Evolutionary conservation across 2,113 vertebrate species (phyloP).

Genomic region (Dasyprocta punctata): DNA sequence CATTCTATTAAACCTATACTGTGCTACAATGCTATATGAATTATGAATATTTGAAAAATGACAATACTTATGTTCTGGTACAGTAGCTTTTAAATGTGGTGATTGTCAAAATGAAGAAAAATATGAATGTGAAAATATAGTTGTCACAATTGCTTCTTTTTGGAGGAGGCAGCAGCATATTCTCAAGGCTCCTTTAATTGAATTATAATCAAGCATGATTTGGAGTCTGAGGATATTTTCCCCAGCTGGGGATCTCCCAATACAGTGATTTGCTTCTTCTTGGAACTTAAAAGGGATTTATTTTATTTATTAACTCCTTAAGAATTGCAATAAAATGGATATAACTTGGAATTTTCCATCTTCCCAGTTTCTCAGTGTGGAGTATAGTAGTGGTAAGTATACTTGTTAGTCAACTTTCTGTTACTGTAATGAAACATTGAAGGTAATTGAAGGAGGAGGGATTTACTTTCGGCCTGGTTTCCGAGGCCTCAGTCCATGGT

Average conservation of each 20-base stretch:
- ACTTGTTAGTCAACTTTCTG: neutral
- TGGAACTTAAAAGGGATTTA: constrained; percentile 37
- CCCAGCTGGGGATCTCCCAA: neutral
- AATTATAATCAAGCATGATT: neutral
- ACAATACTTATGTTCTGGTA: constrained; percentile 19
- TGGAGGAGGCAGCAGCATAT: neutral
- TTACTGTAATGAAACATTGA: neutral
- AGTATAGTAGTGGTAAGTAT: neutral
- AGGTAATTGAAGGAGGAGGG: neutral
- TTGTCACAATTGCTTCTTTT: neutral
- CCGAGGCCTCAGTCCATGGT: neutral
- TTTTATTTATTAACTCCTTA: neutral
- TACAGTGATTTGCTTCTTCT: neutral
- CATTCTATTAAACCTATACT: neutral
- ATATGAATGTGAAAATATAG: neutral
- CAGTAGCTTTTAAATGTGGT: neutral
- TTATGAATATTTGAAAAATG: neutral
- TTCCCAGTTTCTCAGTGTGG: neutral
- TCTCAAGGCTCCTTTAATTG: neutral
- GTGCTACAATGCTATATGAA: neutral
- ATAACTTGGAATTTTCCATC: neutral
- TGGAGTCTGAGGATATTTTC: neutral
- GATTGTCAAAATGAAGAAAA: neutral
- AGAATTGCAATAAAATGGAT: neutral
- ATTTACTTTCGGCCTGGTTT: neutral